phyloP scores from a whole-genome alignment of 2,888 invertebrate species.

The Athrips mouffetella region DNA sequence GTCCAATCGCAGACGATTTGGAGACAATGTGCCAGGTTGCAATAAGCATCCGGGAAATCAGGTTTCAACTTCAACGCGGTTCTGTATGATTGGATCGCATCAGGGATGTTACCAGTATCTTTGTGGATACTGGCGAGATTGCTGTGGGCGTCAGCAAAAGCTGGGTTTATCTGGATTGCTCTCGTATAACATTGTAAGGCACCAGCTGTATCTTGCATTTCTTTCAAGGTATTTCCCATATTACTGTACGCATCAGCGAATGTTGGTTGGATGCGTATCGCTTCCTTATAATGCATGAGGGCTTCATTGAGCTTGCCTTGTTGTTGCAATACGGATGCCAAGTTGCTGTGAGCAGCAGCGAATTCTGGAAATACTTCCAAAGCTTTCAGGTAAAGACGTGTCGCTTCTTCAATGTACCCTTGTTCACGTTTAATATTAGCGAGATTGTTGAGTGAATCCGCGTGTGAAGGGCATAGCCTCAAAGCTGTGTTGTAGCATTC shows the following conservation, averaged over 20 bases:
- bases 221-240: constrained; percentile 99
- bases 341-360: constrained; percentile 99
- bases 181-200: constrained; percentile 98
- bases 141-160: constrained; percentile 99
- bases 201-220: constrained; percentile 98
- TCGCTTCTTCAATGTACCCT: constrained; percentile 98
- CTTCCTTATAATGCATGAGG: constrained; percentile 98
- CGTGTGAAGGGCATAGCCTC: constrained; percentile 96
- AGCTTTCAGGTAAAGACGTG: constrained; percentile 94
- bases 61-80: constrained; percentile 98
- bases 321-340: constrained; percentile 98
- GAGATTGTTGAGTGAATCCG: constrained; percentile 98
- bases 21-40: constrained; percentile 98
- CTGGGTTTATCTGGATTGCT: constrained; percentile 99
- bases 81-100: constrained; percentile 98
- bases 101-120: constrained; percentile 99
- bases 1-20: constrained; percentile 99
- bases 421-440: constrained; percentile 99
- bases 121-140: constrained; percentile 99
- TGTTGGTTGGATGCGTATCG: constrained; percentile 98
- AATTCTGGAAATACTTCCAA: constrained; percentile 98
- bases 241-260: constrained; percentile 99
- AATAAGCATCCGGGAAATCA: constrained; percentile 99
- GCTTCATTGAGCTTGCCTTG: constrained; percentile 98
- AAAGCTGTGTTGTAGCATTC: constrained; percentile 99